Evolutionary conservation across 2,888 invertebrate genomes (phyloP), one percentile per base, ranked within the genome.

Genomic region (Leptarthrus brevirostris): DNA sequence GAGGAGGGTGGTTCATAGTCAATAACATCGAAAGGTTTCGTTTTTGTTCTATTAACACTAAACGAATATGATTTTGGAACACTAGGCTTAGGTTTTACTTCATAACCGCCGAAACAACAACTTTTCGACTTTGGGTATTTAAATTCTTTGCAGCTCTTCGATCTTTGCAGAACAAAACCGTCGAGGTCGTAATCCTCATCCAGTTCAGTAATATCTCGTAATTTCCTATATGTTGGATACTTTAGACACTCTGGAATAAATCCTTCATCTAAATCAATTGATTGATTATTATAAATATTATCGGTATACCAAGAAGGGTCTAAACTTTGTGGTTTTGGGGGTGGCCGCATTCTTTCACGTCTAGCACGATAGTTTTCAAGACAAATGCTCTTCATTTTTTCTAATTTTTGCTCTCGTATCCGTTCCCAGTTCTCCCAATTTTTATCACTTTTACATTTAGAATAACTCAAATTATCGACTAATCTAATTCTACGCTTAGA

Each of bases 401-500:
- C 85, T 74, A 85, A 79, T 78, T 85, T 85, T 74, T 83, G 85
- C 75, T 84, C 85, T 14, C 85, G 80, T 74, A 85, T 83, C 69
- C 84, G 82, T 76, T 85, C 85, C 85, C 85, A 85, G 78, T 85
- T 84, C 78, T 85, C 84, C 83, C 83, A 84, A 79, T 83, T 84
- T 77, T 84, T 84, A 76, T 85, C 85, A 72, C 82, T 83, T 77
- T 83, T 82, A 76, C 80, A 82, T 58, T 82, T 80, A 0, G 81
- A 80, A 34, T 81, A 80, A 2, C 79, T 66, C 22, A 77, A 74
- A 1, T 69, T 74, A 72, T 71, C 83, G 76, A 83, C 83, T 74
- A 84, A 82, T 79, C 83, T 83, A 79, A 84, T 84, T 77, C 81
- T 83, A 81, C 83, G 83, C 79, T 84, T 83, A 79, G 81, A 81